These are phyloP conservation scores for Brachypodius melanocephalos DNA, from an alignment of 2,113 vertebrate genomes.

Conservation along the genomic window DNA sequence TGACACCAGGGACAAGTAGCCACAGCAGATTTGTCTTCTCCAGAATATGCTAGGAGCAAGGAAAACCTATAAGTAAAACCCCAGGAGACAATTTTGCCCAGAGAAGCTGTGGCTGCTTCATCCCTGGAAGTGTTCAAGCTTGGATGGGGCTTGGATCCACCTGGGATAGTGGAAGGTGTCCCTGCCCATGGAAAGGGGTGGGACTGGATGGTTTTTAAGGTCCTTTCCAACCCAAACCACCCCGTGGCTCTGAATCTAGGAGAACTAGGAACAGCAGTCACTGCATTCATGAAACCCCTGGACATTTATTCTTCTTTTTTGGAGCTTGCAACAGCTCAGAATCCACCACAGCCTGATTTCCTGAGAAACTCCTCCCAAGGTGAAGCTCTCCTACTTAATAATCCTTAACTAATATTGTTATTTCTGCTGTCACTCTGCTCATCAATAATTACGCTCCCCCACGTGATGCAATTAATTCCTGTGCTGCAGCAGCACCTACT, in stretches of 20 bases:
- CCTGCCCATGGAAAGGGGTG: background rate
- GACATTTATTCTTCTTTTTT: background rate
- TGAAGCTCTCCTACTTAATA: background rate
- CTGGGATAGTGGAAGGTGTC: background rate
- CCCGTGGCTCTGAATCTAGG: background rate
- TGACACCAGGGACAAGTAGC: background rate
- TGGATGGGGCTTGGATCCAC: background rate
- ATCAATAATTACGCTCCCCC: constrained; percentile 9
- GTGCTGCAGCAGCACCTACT: constrained; percentile 53
- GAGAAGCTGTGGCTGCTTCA: background rate
- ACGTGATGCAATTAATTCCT: background rate
- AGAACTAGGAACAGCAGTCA: rapidly evolving
- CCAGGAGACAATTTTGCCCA: background rate
- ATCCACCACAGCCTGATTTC: background rate
- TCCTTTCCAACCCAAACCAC: background rate
- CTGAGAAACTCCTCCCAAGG: background rate
- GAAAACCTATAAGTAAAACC: background rate
- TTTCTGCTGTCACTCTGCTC: background rate
- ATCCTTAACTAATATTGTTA: background rate
- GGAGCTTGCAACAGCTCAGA: background rate
- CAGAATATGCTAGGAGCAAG: background rate
- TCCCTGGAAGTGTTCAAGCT: background rate
- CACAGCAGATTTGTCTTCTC: background rate
- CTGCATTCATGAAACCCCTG: background rate
- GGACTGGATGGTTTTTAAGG: background rate